These are phyloP conservation scores for Branchinecta lindahli DNA, from an alignment of 1,140 invertebrate genomes.

Conservation along the genomic window DNA sequence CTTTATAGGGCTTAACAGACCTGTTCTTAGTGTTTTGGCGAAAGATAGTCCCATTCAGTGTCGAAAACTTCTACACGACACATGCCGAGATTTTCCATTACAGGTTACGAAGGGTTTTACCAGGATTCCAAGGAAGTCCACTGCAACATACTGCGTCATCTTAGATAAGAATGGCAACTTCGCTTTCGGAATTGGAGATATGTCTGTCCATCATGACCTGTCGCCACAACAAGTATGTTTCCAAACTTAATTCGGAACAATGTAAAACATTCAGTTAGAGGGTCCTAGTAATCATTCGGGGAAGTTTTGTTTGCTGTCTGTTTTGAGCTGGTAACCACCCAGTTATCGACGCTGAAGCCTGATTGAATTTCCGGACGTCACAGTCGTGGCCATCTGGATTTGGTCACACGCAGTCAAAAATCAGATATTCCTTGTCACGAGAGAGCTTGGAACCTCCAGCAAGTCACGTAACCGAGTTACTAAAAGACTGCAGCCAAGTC, in stretches of 20 bases:
- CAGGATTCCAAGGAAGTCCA: constrained; percentile 26
- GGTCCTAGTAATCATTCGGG: no score
- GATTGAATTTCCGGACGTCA: neutral
- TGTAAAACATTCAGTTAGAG: no score
- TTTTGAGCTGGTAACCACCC: no score
- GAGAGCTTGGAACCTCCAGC: neutral
- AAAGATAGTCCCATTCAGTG: no score
- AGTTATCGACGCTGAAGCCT: neutral
- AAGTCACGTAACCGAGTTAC: no score
- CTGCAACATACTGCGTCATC: constrained; percentile 55
- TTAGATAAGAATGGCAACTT: constrained; percentile 57
- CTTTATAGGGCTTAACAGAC: no score
- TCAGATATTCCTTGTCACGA: constrained; percentile 15
- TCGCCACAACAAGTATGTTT: constrained; percentile 37
- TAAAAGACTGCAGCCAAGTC: no score
- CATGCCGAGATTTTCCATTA: constrained; percentile 12
- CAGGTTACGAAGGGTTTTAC: constrained; percentile 22
- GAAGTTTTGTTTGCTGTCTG: no score
- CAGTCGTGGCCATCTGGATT: neutral
- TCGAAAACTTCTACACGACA: no score
- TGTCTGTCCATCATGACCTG: constrained; percentile 58
- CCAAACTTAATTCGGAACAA: no score
- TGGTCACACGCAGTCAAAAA: neutral
- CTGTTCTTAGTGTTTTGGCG: no score
- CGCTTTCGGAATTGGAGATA: constrained; percentile 60